phyloP scores from a whole-genome alignment of 2,888 invertebrate genomes.

The Pycnomerus fuliginosus region DNA sequence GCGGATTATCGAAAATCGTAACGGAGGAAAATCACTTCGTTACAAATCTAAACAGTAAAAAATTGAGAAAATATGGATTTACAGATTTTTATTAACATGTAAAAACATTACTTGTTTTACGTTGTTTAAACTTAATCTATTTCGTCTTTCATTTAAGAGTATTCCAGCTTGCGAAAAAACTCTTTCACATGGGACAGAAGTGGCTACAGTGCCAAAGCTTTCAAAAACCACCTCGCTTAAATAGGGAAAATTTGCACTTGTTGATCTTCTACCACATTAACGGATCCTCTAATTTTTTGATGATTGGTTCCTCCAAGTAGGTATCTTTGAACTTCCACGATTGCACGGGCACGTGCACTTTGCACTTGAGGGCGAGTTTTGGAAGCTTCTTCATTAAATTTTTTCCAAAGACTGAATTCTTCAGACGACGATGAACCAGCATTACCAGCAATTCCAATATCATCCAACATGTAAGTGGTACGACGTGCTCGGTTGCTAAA shows the following conservation, averaged over 20 bases:
- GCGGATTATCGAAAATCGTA: no score
- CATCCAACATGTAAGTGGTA: no score
- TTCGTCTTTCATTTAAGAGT: conserved; percentile 3
- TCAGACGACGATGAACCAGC: conserved; percentile 1
- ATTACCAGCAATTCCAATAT: neutral
- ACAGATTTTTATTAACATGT: no score
- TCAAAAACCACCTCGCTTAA: conserved; percentile 1
- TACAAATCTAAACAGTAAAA: no score
- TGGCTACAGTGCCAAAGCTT: conserved; percentile 4
- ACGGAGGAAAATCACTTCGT: no score
- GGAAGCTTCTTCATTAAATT: conserved; percentile 10
- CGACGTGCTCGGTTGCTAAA: neutral
- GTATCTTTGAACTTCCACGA: conserved; percentile 7
- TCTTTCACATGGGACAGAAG: conserved; percentile 7
- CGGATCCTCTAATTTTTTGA: neutral
- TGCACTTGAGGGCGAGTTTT: neutral
- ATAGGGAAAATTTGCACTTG: neutral
- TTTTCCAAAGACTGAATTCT: conserved; percentile 12
- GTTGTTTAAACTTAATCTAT: conserved; percentile 2
- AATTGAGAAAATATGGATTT: no score
- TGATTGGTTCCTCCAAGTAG: conserved; percentile 2
- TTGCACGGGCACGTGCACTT: conserved; percentile 5
- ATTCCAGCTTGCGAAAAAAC: conserved; percentile 7
- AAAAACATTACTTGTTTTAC: conserved; percentile 5
- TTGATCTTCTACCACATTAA: conserved; percentile 2